Evolutionary conservation across 2,888 invertebrate genomes (phyloP), one percentile per base, ranked within the genome.

Genomic region (Drosophila yooni): DNA sequence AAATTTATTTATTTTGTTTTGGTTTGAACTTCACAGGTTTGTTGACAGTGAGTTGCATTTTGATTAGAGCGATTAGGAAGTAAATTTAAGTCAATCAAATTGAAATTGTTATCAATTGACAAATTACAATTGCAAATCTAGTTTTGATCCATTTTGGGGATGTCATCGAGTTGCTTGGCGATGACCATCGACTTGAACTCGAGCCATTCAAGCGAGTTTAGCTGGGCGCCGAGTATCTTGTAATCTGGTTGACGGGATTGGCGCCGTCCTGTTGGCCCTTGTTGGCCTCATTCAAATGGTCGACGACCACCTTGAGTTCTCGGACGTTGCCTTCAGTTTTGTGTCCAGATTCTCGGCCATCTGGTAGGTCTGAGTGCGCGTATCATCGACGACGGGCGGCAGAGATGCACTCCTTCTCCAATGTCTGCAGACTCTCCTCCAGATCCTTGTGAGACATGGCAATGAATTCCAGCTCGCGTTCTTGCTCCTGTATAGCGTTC

Each of bases 191-290:
- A 96, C 65, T 97, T 97, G 79, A 96, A 95, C 91, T 99, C 98
- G 50, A 99, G 95, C 98, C 98, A 99, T 86, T 98, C 97, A 91
- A 99, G 94, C 0, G 98, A 98, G 54, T 98, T 98, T 96, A 98
- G 98, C 92, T 99, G 99, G 0, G 98, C 98, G 94, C 98, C 99
- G 7, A 99, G 94, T 76, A 99, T 98, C 79, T 97, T 96, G 1
- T 97, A 81, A 99, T 97, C 94, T 98, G 98, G 11, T 97, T 96
- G 57, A 98, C 0, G 27, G 98, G 98, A 94, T 98, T 98, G 76
- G 96, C 96, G 50, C 95, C 95, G 86, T 98, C 97, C 89, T 97
- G 96, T 50, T 29, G 29, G 29, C 95, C 95, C 85, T 96, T 95
- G 91, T 97, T 98, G 0, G 97, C 96, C 89, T 98, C 97, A 92